Conservation (phyloP, 2,113 vertebrate species). For the Manacus vitellinus region DNA sequence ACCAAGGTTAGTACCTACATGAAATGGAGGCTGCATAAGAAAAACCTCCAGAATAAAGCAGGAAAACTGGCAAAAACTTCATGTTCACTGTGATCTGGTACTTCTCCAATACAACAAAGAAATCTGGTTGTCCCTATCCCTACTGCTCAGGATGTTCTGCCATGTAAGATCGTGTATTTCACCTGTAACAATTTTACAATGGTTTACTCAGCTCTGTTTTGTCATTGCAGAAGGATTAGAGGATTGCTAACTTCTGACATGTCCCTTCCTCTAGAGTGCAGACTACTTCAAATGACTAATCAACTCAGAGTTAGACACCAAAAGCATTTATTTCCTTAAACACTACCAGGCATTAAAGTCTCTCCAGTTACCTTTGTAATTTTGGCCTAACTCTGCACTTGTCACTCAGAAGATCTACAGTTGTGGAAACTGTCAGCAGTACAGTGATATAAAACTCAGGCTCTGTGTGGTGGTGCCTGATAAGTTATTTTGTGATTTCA, state of each 20-base stretch:
- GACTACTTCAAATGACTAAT: not conserved
- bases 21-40: not conserved
- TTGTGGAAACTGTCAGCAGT: not conserved
- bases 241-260: not conserved
- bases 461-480: constrained; percentile 29
- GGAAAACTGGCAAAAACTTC: not conserved
- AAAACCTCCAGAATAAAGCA: not conserved
- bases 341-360: not conserved
- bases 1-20: not conserved
- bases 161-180: not conserved
- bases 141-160: not conserved
- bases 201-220: not conserved
- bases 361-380: not conserved
- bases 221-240: not conserved
- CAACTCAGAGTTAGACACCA: not conserved
- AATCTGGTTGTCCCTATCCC: not conserved
- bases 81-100: not conserved
- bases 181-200: not conserved
- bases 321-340: not conserved
- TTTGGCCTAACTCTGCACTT: not conserved
- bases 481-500: constrained; percentile 48
- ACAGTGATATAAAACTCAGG: not conserved
- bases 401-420: not conserved
- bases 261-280: not conserved
- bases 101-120: not conserved